Conservation (phyloP, 2,888 invertebrate genomes). For the Morpho helenor region DNA sequence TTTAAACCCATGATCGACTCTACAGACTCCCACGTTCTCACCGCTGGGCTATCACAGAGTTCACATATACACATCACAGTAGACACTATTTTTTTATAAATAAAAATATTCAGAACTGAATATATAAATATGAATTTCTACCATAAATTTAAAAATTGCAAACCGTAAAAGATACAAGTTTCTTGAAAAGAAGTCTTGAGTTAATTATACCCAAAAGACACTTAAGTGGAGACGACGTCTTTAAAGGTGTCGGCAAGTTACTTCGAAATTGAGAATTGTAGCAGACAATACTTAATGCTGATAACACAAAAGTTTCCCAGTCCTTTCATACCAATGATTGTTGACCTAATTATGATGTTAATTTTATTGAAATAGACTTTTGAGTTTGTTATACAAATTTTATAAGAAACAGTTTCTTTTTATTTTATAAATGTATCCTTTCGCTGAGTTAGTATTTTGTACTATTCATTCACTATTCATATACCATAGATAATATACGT, state of each 20-base stretch:
- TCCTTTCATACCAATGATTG: slow-evolving; percentile 8
- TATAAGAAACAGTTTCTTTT: background rate
- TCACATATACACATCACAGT: no score
- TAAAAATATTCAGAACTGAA: no score
- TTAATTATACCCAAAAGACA: slow-evolving; percentile 45
- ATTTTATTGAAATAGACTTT: slow-evolving; percentile 6
- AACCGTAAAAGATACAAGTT: slow-evolving; percentile 2
- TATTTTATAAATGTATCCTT: no score
- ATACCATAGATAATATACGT: no score
- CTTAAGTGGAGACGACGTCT: slow-evolving; percentile 48
- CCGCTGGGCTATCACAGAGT: no score
- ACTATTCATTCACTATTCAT: no score
- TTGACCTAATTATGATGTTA: slow-evolving; percentile 6
- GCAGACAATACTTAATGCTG: slow-evolving; percentile 15
- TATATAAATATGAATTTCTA: no score
- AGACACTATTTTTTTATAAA: no score
- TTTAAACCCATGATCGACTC: no score
- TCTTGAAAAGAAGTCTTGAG: slow-evolving; percentile 35
- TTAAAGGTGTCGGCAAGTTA: slow-evolving; percentile 53
- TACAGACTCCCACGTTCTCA: no score
- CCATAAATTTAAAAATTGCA: no score
- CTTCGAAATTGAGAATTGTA: slow-evolving; percentile 38
- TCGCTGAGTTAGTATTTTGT: no score
- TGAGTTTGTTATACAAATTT: background rate
- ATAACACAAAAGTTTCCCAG: slow-evolving; percentile 10